A percentile compares a stretch with the other conserved stretches of the same genome.
These are phyloP conservation scores for Orthosia gracilis DNA, from an alignment of 2,888 invertebrate genomes.

Conservation along the genomic window DNA sequence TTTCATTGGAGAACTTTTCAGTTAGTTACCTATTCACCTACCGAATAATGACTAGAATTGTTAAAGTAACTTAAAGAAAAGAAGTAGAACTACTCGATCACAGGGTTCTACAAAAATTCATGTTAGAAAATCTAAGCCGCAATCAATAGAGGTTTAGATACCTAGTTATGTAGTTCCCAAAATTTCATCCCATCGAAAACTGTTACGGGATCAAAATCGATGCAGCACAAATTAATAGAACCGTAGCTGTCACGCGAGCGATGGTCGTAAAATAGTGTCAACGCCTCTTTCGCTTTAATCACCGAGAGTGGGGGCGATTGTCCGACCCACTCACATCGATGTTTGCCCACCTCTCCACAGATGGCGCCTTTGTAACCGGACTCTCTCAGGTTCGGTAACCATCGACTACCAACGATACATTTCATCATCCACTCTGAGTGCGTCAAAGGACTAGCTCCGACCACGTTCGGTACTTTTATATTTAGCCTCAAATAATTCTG, in stretches of 20 bases:
- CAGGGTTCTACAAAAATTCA: background rate
- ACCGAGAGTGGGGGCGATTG: conserved; percentile 89
- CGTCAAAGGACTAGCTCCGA: conserved; percentile 74
- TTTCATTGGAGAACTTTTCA: background rate
- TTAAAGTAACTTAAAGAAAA: background rate
- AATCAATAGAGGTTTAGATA: background rate
- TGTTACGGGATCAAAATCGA: conserved; percentile 70
- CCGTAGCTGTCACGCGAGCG: conserved; percentile 76
- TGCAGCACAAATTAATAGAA: conserved; percentile 81
- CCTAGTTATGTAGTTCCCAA: background rate
- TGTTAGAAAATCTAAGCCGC: background rate
- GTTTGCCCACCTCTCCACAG: conserved; percentile 87
- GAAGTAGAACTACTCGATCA: background rate
- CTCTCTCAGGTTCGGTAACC: conserved; percentile 79
- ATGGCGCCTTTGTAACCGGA: conserved; percentile 87
- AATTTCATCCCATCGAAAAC: conserved; percentile 42
- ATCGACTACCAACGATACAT: conserved; percentile 81
- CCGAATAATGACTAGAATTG: background rate
- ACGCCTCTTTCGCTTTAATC: conserved; percentile 89
- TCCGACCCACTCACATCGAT: conserved; percentile 83
- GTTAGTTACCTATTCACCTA: too few relatives aligned
- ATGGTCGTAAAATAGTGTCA: conserved; percentile 89
- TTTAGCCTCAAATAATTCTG: conserved; percentile 66
- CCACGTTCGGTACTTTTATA: conserved; percentile 65
- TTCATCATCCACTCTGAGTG: conserved; percentile 80